Evolutionary conservation across 1,140 invertebrate species (phyloP), one percentile per base, ranked within the genome.

Genomic region (Cyrtorhinus lividipennis): DNA sequence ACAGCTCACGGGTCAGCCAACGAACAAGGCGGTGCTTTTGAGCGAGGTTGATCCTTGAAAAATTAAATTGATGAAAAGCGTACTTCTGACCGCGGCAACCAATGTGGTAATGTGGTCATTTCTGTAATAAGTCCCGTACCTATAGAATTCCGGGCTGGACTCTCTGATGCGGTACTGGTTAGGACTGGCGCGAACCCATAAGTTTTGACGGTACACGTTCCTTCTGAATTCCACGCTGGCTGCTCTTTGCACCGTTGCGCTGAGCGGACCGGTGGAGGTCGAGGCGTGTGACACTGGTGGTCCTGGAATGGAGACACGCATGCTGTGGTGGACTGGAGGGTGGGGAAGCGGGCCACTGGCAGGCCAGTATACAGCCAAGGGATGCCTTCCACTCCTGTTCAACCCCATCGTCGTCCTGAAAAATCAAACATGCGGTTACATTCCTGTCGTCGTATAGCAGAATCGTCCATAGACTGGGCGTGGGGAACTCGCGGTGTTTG

Each of bases 1-100:
- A 79, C 15, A 96, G 75, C 76, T 96, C 92, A 63, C 92, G 78
- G 70, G 87, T 87, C 1, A 96, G 75, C 90, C 91, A 96, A 0
- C 88, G 88, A 56, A 90, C 81, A 30, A 96, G 73, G 1, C 92
- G 81, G 72, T 88, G 83, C 59, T 84, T 80, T 71, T 87, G 83
- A 24, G 84, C 82, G 56, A 86, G 86, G 76, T 92, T 88, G 69
- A 80, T 76, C 70, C 85, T 84, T 70, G 64, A 73, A 78, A 80
- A 78, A 23, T 64, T 64, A 69, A 59, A 68, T 26, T 15, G 53
- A 62, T 56, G 60, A 38, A 60, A 59, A n/a, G n/a, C n/a, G n/a
- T n/a, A n/a, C n/a, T n/a, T n/a, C n/a, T n/a, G n/a, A n/a, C n/a
- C n/a, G 15, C 23, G 12, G 2, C 25, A 2, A 30, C 2, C 3